Conservation (phyloP, 2,888 invertebrate species). For the Kuschelorhynchus macadamiae region DNA sequence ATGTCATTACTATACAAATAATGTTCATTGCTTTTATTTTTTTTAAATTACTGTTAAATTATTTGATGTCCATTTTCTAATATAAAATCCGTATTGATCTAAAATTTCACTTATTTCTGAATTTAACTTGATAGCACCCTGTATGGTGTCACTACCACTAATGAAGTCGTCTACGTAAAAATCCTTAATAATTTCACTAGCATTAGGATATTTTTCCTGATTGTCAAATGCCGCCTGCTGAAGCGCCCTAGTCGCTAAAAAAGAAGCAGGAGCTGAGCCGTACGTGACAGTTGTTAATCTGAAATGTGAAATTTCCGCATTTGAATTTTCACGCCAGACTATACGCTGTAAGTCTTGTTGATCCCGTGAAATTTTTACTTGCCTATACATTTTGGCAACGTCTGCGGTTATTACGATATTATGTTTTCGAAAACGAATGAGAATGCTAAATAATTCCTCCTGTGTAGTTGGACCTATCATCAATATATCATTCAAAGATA, state of each 20-base stretch:
- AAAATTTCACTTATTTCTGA: not conserved
- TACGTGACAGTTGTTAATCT: constrained; percentile 18
- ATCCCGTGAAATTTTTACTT: no score
- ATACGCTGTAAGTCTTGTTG: not conserved
- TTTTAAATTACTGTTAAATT: not conserved
- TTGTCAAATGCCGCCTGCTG: not conserved
- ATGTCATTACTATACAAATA: no score
- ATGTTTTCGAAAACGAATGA: no score
- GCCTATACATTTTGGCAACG: no score
- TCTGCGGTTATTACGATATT: not conserved
- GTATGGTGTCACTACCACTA: no score
- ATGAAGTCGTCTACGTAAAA: no score
- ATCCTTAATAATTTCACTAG: not conserved
- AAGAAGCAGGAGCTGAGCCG: constrained; percentile 1
- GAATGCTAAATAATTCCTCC: no score
- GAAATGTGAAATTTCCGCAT: constrained; percentile 2
- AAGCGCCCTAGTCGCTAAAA: constrained; percentile 11
- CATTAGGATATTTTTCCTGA: no score
- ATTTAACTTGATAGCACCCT: no score
- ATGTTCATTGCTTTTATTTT: no score
- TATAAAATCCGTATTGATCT: not conserved
- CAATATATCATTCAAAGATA: no score
- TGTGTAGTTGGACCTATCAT: no score
- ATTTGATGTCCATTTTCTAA: not conserved
- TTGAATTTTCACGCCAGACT: not conserved